These are phyloP conservation scores for Parus major DNA, from an alignment of 2,113 vertebrate genomes.

Conservation along the genomic window DNA sequence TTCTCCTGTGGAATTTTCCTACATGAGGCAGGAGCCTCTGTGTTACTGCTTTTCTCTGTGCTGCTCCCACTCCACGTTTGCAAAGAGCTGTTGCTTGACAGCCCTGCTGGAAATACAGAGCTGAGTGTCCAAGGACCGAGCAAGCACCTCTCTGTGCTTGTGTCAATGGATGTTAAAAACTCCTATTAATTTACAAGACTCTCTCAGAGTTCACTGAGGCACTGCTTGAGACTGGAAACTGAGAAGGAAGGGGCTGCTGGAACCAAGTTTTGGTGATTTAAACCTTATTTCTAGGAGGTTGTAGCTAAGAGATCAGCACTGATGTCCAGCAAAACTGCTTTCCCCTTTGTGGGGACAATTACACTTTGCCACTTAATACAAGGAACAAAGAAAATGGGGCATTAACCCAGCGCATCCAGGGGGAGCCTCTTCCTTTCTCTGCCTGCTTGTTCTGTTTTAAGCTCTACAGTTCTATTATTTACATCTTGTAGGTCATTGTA, in stretches of 20 bases:
- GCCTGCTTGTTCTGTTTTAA: background rate
- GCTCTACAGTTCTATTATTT: conserved; percentile 1
- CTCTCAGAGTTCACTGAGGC: background rate
- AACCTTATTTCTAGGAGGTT: background rate
- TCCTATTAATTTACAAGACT: background rate
- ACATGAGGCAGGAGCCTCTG: background rate
- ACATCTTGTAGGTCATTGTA: background rate
- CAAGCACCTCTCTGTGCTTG: background rate
- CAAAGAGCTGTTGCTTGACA: background rate
- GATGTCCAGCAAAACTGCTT: background rate
- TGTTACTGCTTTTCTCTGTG: background rate
- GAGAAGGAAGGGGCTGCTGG: background rate
- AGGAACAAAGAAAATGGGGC: background rate
- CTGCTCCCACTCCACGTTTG: background rate
- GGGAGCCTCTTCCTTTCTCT: background rate
- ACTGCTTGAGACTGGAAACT: background rate
- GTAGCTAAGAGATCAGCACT: background rate
- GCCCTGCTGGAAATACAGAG: background rate
- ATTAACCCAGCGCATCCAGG: background rate
- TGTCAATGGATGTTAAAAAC: background rate
- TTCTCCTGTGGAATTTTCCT: background rate
- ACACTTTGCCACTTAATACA: conserved; percentile 42
- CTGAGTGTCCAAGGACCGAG: background rate
- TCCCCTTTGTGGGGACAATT: background rate
- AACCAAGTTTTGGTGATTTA: background rate